A percentile compares a stretch with the other conserved stretches of the same genome.
These are phyloP conservation scores for Neodiprion fabricii DNA, from an alignment of 1,140 invertebrate species.

Conservation along the genomic window DNA sequence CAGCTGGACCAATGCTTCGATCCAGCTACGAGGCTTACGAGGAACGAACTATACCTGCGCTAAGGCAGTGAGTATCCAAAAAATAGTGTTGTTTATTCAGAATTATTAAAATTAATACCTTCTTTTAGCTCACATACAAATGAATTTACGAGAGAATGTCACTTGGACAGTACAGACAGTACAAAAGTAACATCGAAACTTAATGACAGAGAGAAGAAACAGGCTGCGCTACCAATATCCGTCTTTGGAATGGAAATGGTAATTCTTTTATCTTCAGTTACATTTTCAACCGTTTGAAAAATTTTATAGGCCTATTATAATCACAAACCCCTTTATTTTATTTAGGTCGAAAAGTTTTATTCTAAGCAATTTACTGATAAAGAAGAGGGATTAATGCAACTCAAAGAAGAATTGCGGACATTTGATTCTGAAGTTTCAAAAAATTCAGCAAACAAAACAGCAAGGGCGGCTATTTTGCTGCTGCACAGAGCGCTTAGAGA, in stretches of 20 bases:
- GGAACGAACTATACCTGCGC: slow-evolving; percentile 80
- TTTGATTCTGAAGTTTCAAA: slow-evolving; percentile 61
- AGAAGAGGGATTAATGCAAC: slow-evolving; percentile 82
- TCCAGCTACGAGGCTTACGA: slow-evolving; percentile 88
- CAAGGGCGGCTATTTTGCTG: slow-evolving; percentile 77
- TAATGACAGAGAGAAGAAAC: slow-evolving; percentile 87
- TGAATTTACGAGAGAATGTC: slow-evolving; percentile 77
- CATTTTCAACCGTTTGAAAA: slow-evolving; percentile 1
- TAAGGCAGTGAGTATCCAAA: slow-evolving; percentile 73
- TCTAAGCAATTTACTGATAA: slow-evolving; percentile 92
- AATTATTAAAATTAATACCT: slow-evolving; percentile 3
- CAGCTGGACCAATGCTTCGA: slow-evolving; percentile 69
- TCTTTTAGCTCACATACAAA: slow-evolving; percentile 76
- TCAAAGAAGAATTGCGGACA: slow-evolving; percentile 76
- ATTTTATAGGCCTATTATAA: not conserved
- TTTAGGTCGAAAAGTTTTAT: slow-evolving; percentile 90
- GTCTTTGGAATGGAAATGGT: slow-evolving; percentile 90
- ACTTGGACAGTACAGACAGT: slow-evolving; percentile 62
- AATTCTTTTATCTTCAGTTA: slow-evolving; percentile 35
- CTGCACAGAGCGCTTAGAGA: slow-evolving; percentile 80
- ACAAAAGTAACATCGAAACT: slow-evolving; percentile 71
- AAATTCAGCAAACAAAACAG: slow-evolving; percentile 75
- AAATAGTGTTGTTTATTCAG: not conserved
- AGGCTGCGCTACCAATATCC: slow-evolving; percentile 87
- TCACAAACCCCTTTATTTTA: not conserved